These are phyloP conservation scores for Sinopyrophorus schimmeli DNA, from an alignment of 2,888 invertebrate genomes.

Conservation along the genomic window DNA sequence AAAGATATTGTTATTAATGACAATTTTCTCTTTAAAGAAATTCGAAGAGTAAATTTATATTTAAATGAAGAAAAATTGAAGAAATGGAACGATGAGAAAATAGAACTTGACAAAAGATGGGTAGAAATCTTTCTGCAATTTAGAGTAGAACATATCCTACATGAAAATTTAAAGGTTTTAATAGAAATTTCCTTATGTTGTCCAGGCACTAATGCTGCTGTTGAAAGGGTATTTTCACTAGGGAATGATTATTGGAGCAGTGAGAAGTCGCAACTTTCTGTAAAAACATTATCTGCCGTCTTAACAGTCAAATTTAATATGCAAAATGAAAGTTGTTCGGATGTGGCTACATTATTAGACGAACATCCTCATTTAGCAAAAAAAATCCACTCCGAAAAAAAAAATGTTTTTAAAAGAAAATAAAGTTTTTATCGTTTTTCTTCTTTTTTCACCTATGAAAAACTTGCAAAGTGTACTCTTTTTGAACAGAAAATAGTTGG, in stretches of 20 bases:
- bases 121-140: conserved; percentile 1
- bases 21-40: conserved; percentile 6
- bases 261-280: conserved; percentile 29
- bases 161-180: conserved; percentile 37
- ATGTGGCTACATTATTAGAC: conserved; percentile 31
- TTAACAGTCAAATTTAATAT: too few relatives aligned
- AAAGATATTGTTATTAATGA: conserved; percentile 2
- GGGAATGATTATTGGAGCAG: conserved; percentile 28
- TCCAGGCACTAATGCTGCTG: conserved; percentile 34
- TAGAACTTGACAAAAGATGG: conserved; percentile 2
- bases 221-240: conserved; percentile 28
- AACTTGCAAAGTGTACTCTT: too few relatives aligned
- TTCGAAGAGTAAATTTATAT: conserved; percentile 1
- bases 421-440: too few relatives aligned
- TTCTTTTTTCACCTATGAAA: too few relatives aligned
- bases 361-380: conserved; percentile 34
- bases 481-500: too few relatives aligned
- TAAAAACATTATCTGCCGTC: conserved; percentile 31
- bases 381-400: conserved; percentile 33
- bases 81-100: too few relatives aligned
- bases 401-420: conserved; percentile 28
- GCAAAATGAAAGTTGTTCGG: conserved; percentile 33
- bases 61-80: too few relatives aligned
- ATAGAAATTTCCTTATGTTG: conserved; percentile 36
- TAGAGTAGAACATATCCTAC: conserved; percentile 32